These are phyloP conservation scores for Julus scandinavius DNA, from an alignment of 2,888 invertebrate species.

Conservation along the genomic window DNA sequence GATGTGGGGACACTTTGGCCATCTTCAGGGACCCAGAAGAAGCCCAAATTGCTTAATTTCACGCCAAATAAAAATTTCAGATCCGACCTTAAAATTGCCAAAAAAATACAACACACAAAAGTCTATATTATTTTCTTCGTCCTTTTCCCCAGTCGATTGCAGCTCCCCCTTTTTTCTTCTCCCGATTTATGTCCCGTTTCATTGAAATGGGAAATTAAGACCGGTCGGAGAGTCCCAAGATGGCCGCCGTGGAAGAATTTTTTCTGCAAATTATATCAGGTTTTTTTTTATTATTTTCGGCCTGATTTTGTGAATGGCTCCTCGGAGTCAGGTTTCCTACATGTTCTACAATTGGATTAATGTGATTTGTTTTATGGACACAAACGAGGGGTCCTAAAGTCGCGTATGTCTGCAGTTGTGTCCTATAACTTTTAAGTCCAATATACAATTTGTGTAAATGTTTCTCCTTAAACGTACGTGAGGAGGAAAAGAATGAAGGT, in stretches of 20 bases:
- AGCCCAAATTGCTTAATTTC: neutral
- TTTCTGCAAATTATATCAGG: neutral
- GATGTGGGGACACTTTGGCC: neutral
- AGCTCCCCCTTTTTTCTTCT: neutral
- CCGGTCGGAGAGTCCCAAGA: conserved; percentile 25
- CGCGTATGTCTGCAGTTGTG: too few species aligned
- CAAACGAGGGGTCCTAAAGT: neutral
- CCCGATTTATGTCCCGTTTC: conserved; percentile 6
- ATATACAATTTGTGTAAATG: too few species aligned
- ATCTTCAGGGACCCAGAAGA: neutral
- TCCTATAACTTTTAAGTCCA: neutral
- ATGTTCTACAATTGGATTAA: neutral
- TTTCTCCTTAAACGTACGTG: too few species aligned
- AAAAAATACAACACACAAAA: neutral
- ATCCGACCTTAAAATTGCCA: neutral
- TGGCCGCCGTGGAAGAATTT: neutral
- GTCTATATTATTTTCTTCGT: neutral
- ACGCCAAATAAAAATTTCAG: conserved; percentile 33
- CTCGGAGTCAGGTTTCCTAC: neutral
- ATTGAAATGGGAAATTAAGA: conserved; percentile 33
- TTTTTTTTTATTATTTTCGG: neutral
- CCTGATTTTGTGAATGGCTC: neutral
- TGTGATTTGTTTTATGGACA: neutral
- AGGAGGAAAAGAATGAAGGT: too few species aligned
- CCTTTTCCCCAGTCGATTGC: conserved; percentile 8